Base-by-base conservation (phyloP, 2,888 invertebrate species). In the Hermaeophaga mercurialis region DNA sequence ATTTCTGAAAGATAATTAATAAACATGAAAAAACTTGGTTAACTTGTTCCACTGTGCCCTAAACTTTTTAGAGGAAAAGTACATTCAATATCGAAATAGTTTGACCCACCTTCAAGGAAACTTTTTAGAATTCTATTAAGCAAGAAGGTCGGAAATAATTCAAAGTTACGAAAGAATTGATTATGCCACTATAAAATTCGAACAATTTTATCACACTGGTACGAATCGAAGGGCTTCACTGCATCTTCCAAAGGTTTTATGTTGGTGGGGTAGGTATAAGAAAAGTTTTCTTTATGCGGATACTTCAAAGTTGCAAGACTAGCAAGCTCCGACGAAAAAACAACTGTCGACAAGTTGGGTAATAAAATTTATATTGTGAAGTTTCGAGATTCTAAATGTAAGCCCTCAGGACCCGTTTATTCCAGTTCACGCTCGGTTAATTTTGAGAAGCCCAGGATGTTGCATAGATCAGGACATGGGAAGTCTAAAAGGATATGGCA, bases 371-470 rank as follows among this genome's bases (percentile, higher is more conserved):
- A 63, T 65, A 64, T 60, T 60, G 65, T 63, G 62, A 62, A 63
- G 63, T 64, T 66, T 64, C 58, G 59, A 48, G 58, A 58, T 62
- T 58, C 61, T 65, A 66, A 67, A 64, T 62, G 65, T 64, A 58
- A 61, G 62, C 49, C 66, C 65, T 66, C 64, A 62, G 63, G 64
- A 64, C 66, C 66, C 68, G 68, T 70, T 69, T 66, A 67, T 69
- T 70, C 66, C 61, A 61, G 67, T 69, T 70, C 66, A 68, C 66
- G 70, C 64, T 66, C 67, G 65, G 66, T 67, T 67, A 62, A 58
- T 45, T 53, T 44, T 38, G 54, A 39, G 58, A 65, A 59, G 52
- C 45, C 59, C 39, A 57, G 60, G 56, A 63, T 56, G 59, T 58
- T 59, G 60, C 61, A 63, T 65, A 59, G 56, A 63, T 63, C 56